phyloP scores from a whole-genome alignment of 2,797 vertebrate species.

The Cossypha caffra region DNA sequence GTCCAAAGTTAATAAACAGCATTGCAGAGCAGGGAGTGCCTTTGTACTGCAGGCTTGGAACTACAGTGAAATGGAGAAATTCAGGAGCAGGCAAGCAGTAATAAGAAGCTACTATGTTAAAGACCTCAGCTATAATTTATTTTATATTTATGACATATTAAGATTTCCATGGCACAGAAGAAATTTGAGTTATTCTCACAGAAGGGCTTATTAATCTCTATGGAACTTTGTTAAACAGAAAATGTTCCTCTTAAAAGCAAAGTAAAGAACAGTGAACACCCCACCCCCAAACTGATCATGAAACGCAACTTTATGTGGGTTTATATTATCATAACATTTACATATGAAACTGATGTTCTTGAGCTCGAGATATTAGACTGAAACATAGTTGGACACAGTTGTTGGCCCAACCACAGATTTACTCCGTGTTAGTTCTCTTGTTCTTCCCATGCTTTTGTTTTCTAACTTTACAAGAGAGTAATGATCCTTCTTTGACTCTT shows the following conservation, averaged over 20 bases:
- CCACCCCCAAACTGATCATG: fast-evolving
- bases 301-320: not conserved
- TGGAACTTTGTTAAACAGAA: not conserved
- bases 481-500: not conserved
- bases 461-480: not conserved
- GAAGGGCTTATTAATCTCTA: not conserved
- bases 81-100: not conserved
- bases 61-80: not conserved
- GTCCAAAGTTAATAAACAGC: not conserved
- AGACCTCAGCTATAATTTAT: not conserved
- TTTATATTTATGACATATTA: not conserved
- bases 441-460: not conserved
- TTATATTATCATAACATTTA: not conserved
- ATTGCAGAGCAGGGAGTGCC: not conserved
- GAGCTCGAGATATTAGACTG: not conserved
- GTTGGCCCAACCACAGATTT: not conserved
- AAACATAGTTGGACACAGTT: not conserved
- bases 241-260: not conserved
- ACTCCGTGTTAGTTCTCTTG: not conserved
- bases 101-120: not conserved
- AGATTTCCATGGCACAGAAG: not conserved
- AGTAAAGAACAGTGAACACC: not conserved
- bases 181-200: not conserved
- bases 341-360: not conserved
- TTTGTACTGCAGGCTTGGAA: not conserved